These are phyloP conservation scores for Branchellion lobata DNA, from an alignment of 2,888 invertebrate genomes.

Conservation along the genomic window DNA sequence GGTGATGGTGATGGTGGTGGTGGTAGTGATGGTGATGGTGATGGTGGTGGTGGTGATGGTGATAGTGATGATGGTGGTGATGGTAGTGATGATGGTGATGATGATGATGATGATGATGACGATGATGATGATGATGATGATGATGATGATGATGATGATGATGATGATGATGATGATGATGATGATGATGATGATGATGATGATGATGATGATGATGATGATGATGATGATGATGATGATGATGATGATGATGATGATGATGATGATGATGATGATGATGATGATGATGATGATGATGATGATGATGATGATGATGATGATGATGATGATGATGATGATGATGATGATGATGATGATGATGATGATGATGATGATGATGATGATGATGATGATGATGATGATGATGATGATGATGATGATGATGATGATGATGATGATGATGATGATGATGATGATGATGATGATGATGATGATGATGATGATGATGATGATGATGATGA, in stretches of 20 bases:
- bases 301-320: neutral
- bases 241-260: neutral
- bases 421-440: neutral
- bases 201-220: neutral
- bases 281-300: neutral
- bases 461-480: neutral
- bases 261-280: neutral
- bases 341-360: neutral
- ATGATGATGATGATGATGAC: conserved; percentile 12
- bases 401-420: neutral
- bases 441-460: neutral
- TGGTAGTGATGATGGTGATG: too few relatives aligned
- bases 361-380: neutral
- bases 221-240: neutral
- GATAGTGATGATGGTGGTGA: too few relatives aligned
- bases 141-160: neutral
- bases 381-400: neutral
- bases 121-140: neutral
- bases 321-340: neutral
- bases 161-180: conserved; percentile 5
- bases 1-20: too few relatives aligned
- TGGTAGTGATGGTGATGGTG: too few relatives aligned
- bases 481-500: neutral
- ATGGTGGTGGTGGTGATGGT: too few relatives aligned
- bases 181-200: neutral